A percentile compares a stretch with the other conserved stretches of the same genome.
These are phyloP conservation scores for Mirounga angustirostris DNA, from an alignment of 2,113 vertebrate species.

Conservation along the genomic window DNA sequence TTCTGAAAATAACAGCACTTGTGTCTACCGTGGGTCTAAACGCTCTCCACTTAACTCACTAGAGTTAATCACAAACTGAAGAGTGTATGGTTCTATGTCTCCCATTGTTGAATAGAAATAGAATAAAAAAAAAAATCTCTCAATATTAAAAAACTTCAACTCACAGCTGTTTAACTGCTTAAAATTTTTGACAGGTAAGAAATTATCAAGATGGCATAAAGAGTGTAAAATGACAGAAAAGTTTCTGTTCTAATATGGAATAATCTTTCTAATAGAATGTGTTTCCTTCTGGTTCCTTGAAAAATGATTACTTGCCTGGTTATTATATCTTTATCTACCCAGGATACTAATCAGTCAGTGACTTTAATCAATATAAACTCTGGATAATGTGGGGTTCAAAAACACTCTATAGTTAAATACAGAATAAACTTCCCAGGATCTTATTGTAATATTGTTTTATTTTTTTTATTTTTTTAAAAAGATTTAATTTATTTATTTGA, in stretches of 20 bases:
- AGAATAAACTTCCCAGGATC: neutral
- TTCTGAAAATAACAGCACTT: constrained; percentile 29
- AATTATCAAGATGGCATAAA: neutral
- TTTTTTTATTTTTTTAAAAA: neutral
- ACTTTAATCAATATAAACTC: constrained; percentile 38
- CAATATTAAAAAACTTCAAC: neutral
- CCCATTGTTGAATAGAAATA: neutral
- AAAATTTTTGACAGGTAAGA: neutral
- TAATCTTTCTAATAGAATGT: neutral
- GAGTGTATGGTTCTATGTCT: neutral
- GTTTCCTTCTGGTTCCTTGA: constrained; percentile 28
- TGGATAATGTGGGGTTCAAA: neutral
- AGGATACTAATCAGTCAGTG: neutral
- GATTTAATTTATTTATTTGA: neutral
- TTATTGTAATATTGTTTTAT: neutral
- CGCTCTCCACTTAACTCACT: neutral
- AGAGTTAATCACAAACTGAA: neutral
- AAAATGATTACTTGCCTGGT: neutral
- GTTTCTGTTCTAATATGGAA: constrained; percentile 3
- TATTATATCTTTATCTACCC: constrained; percentile 4
- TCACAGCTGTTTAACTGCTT: neutral
- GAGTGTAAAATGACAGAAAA: neutral
- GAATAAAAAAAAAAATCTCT: neutral
- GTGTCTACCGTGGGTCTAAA: neutral
- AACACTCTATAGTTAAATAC: neutral